These are phyloP conservation scores for Kuschelorhynchus macadamiae DNA, from an alignment of 2,888 invertebrate genomes.

Conservation along the genomic window DNA sequence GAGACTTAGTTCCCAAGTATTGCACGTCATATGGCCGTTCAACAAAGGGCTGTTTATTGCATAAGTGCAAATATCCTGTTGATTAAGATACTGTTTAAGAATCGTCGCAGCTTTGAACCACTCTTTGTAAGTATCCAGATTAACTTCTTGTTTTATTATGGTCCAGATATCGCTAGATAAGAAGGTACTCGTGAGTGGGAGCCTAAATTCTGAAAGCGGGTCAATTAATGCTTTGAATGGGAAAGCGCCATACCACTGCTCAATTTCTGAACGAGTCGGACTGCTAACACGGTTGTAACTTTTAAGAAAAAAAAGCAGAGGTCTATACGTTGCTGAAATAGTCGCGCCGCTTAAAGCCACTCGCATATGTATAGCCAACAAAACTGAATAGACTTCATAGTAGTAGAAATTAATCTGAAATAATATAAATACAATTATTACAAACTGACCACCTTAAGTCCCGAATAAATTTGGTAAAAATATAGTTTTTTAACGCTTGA, in stretches of 20 bases:
- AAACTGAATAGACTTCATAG: constrained; percentile 70
- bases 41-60: constrained; percentile 64
- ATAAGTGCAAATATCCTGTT: constrained; percentile 69
- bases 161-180: constrained; percentile 67
- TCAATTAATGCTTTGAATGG: constrained; percentile 66
- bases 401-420: constrained; percentile 70
- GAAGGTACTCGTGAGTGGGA: constrained; percentile 67
- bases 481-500: no score
- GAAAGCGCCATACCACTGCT: constrained; percentile 68
- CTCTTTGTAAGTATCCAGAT: constrained; percentile 57
- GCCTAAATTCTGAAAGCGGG: constrained; percentile 69
- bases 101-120: constrained; percentile 69
- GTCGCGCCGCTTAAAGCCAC: constrained; percentile 29
- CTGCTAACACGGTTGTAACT: constrained; percentile 64
- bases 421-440: neutral
- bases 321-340: constrained; percentile 45
- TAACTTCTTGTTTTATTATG: constrained; percentile 60
- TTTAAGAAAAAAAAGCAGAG: constrained; percentile 62
- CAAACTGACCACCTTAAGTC: no score
- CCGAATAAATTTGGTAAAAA: no score
- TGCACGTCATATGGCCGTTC: neutral
- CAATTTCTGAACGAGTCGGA: constrained; percentile 68
- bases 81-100: constrained; percentile 63
- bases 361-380: constrained; percentile 63
- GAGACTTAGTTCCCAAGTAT: constrained; percentile 62